Evolutionary conservation across 2,888 invertebrate genomes (phyloP), one percentile per base, ranked within the genome.

Genomic region (Euproctis similis): DNA sequence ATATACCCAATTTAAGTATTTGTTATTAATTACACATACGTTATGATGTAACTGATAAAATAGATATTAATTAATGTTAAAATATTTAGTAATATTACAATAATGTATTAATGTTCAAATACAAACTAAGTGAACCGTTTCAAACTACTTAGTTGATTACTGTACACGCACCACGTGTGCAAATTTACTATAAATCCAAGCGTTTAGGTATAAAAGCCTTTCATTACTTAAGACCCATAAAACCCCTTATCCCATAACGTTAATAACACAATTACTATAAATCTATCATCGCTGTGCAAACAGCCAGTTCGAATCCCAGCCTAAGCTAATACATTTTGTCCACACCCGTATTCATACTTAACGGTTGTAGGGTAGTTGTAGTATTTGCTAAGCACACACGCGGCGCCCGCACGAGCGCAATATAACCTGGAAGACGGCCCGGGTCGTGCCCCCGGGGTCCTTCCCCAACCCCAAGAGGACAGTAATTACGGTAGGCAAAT

Each of bases 401-500:
- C 75, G 76, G 71, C 61, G 76, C 82, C 80, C 81, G 80, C 80
- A 81, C 78, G 65, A 60, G 59, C 67, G 75, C 75, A 80, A 81
- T 81, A 80, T 81, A 81, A 77, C 77, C 75, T 75, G 75, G 53
- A 81, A 82, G 82, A 82, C 73, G 78, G 68, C 68, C 59, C 72
- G 73, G 73, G 71, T 74, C 74, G 65, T 70, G 71, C 75, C 70
- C 63, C 14, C 14, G n/a, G 60, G 75, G 78, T 73, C 70, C 69
- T 68, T 69, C 68, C 74, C 78, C 75, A 68, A 63, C 68, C 76
- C 81, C 81, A 70, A 71, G 76, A 81, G 81, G 84, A 84, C 84
- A 85, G 85, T 85, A 85, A 85, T 85, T 85, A 85, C 85, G 81
- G 84, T 82, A 85, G 85, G 85, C 85, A 85, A 85, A 85, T 85